Percentiles rank a stretch among this genome's conserved stretches.
Conservation (phyloP, 2,113 vertebrate genomes). For the Symphodus melops region DNA sequence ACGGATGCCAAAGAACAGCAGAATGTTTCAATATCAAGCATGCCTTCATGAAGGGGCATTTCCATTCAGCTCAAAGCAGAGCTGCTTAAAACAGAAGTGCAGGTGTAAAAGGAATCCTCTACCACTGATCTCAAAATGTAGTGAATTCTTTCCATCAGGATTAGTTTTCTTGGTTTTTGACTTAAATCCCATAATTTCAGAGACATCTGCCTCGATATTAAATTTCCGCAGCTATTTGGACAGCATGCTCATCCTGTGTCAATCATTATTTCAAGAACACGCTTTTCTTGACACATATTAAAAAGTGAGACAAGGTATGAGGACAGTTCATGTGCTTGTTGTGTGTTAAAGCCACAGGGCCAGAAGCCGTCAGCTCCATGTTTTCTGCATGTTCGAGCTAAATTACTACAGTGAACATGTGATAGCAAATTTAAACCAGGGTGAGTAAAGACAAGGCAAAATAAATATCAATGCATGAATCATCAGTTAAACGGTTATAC, state of each 20-base stretch:
- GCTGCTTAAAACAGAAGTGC: slow-evolving; percentile 12
- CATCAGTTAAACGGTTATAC: not conserved
- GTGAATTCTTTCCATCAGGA: not conserved
- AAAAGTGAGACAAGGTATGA: not conserved
- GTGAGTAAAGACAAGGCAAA: slow-evolving; percentile 10
- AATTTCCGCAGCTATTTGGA: not conserved
- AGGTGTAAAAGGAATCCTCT: slow-evolving; percentile 22
- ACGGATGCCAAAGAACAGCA: slow-evolving; percentile 12
- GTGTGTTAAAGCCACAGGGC: not conserved
- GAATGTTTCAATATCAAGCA: slow-evolving; percentile 11
- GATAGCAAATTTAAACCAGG: slow-evolving; percentile 8
- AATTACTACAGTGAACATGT: slow-evolving; percentile 16
- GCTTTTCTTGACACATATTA: not conserved
- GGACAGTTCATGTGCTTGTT: not conserved
- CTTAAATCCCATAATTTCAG: not conserved
- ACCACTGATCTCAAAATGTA: slow-evolving; percentile 16
- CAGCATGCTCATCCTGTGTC: not conserved
- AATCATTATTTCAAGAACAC: not conserved
- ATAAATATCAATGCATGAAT: slow-evolving; percentile 17
- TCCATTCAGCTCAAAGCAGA: slow-evolving; percentile 3
- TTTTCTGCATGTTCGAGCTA: slow-evolving; percentile 1
- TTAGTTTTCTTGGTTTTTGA: slow-evolving; percentile 15
- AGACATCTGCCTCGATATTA: not conserved
- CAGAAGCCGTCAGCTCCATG: not conserved
- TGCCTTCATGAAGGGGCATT: not conserved